phyloP scores from a whole-genome alignment of 2,113 vertebrate species.

The Seriola aureovittata region DNA sequence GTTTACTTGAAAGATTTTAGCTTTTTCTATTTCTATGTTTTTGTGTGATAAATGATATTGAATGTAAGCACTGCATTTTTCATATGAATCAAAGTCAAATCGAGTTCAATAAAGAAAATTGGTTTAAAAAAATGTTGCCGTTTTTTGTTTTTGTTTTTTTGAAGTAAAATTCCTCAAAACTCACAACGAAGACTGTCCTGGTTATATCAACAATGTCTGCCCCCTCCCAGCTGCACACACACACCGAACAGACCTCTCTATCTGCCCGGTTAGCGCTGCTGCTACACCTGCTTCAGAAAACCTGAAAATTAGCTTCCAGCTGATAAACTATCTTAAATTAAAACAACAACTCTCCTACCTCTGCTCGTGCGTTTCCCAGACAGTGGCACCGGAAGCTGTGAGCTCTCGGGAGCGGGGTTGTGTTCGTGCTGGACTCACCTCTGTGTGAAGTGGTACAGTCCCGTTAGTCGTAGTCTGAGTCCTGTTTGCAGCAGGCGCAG shows the following conservation, averaged over 20 bases:
- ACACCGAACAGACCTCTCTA: slow-evolving; percentile 3
- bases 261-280: not conserved
- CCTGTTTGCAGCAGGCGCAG: slow-evolving; percentile 36
- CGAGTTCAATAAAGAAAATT: slow-evolving; percentile 1
- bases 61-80: not conserved
- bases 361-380: not conserved
- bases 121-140: not conserved
- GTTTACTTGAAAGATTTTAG: not conserved
- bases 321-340: not conserved
- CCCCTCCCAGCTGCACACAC: not conserved
- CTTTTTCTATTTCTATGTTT: not conserved
- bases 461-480: slow-evolving; percentile 63
- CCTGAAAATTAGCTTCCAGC: not conserved
- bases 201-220: not conserved
- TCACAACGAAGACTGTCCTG: slow-evolving; percentile 1
- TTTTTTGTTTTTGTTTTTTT: not conserved
- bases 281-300: not conserved
- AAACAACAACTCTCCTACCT: accelerated
- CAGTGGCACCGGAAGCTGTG: accelerated
- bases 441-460: slow-evolving; percentile 79
- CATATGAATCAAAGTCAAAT: slow-evolving; percentile 6
- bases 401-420: too few species aligned
- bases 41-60: not conserved
- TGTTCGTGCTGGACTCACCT: slow-evolving; percentile 38
- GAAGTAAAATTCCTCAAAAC: slow-evolving; percentile 6